phyloP scores from a whole-genome alignment of 2,113 vertebrate species.

The Chaetops frenatus region DNA sequence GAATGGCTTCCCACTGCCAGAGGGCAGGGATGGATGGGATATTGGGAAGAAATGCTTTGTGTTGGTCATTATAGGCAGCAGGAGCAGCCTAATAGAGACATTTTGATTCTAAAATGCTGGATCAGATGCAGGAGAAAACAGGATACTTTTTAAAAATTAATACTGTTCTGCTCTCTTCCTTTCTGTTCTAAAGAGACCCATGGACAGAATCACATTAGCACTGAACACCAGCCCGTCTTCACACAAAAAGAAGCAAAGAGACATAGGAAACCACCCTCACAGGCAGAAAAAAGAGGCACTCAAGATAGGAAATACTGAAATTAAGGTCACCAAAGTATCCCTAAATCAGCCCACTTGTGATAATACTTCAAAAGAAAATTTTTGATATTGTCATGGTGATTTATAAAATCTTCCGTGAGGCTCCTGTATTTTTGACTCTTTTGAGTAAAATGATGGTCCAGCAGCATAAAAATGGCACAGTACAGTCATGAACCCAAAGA shows the following conservation, averaged over 20 bases:
- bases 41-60: background rate
- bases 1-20: background rate
- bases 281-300: background rate
- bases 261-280: rapidly evolving
- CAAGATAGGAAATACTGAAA: background rate
- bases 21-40: background rate
- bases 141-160: background rate
- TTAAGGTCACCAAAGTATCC: background rate
- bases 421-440: background rate
- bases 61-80: background rate
- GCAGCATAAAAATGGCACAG: background rate
- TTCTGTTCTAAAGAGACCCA: background rate
- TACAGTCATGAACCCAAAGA: rapidly evolving
- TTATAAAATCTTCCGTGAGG: background rate
- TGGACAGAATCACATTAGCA: background rate
- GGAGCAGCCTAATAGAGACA: background rate
- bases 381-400: background rate
- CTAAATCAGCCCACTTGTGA: background rate
- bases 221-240: background rate
- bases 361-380: background rate
- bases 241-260: background rate
- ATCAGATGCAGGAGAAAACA: background rate
- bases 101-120: background rate
- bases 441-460: background rate
- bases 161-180: background rate